Percentiles rank a stretch among this genome's conserved stretches.
Evolutionary conservation across 2,797 vertebrate genomes (phyloP).

Genomic region (Merluccius polli): DNA sequence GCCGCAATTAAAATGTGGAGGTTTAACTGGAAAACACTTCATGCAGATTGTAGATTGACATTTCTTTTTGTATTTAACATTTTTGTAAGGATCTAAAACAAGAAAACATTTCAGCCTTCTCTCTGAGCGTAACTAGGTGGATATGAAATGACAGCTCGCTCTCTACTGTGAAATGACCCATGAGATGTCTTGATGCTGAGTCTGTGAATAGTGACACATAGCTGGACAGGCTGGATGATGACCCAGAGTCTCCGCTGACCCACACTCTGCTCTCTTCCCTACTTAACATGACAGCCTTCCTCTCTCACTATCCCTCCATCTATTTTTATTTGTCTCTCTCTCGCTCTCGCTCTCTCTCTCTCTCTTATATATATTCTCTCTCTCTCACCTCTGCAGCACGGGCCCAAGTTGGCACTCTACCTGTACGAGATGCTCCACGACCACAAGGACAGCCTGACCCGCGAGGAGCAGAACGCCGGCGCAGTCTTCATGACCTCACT

Average conservation of each 20-base stretch:
- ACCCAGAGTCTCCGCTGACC: neutral
- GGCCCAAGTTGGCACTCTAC: slow-evolving; percentile 89
- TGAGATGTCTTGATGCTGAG: neutral
- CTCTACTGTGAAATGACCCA: neutral
- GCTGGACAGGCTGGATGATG: neutral
- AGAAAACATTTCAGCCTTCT: neutral
- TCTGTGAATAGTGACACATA: neutral
- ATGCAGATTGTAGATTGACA: neutral
- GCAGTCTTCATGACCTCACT: slow-evolving; percentile 83
- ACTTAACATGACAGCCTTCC: neutral
- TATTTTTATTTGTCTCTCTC: too few relatives aligned
- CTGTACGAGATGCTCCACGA: slow-evolving; percentile 88
- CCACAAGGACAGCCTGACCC: slow-evolving; percentile 81
- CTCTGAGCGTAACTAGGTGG: neutral
- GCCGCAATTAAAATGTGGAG: neutral
- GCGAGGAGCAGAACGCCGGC: slow-evolving; percentile 78
- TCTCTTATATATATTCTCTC: neutral
- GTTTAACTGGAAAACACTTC: neutral
- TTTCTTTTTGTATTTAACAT: too few relatives aligned
- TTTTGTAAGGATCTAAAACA: neutral
- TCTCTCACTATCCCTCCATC: too few relatives aligned
- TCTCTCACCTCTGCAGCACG: slow-evolving; percentile 74
- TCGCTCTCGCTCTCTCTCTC: neutral
- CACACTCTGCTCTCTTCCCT: neutral
- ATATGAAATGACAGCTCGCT: neutral